Evolutionary conservation across 2,113 vertebrate genomes (phyloP).

Genomic region (Cyphomyrus discorhynchus): DNA sequence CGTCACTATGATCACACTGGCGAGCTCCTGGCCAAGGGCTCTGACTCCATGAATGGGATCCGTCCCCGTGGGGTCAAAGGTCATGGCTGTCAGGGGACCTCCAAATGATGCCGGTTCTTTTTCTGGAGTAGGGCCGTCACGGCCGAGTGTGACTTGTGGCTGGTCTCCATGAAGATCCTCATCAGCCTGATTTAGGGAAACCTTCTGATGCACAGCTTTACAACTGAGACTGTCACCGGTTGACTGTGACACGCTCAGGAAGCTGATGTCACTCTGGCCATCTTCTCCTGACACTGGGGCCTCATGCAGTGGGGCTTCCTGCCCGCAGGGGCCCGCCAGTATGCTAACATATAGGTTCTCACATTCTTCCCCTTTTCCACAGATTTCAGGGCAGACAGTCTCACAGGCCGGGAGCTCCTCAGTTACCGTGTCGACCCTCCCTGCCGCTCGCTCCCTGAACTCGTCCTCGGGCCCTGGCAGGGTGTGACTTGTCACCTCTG

Average conservation of each 20-base stretch:
- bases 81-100: neutral
- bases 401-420: neutral
- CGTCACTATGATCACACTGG: conserved; percentile 31
- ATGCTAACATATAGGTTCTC: neutral
- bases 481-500: neutral
- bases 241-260: neutral
- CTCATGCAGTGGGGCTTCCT: neutral
- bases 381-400: too few species aligned
- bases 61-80: neutral
- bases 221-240: neutral
- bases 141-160: neutral
- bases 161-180: neutral
- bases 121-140: neutral
- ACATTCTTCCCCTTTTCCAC: neutral
- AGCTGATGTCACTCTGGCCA: neutral
- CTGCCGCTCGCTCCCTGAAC: neutral
- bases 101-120: neutral
- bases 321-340: neutral
- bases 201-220: neutral
- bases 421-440: neutral
- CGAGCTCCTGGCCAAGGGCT: conserved; percentile 38
- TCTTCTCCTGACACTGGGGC: neutral
- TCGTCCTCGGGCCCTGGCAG: neutral
- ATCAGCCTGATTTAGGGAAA: neutral
- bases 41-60: conserved; percentile 30